phyloP scores from a whole-genome alignment of 1,140 invertebrate genomes.

The Samia ricini region DNA sequence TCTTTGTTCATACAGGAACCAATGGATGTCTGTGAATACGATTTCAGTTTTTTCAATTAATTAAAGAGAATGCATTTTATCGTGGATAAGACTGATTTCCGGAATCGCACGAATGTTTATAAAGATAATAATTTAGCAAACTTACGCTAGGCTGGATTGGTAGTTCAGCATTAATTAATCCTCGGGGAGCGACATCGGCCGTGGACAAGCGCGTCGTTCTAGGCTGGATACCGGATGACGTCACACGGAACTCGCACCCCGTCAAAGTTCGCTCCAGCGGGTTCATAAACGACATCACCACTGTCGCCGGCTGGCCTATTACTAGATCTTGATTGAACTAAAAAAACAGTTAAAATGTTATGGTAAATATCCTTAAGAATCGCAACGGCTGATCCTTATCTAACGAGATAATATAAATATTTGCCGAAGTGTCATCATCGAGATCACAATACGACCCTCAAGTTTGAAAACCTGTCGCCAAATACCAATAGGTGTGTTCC shows the following conservation, averaged over 20 bases:
- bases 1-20: no score
- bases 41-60: no score
- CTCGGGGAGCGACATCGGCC: not conserved
- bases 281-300: slow-evolving; percentile 82
- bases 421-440: no score
- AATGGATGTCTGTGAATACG: no score
- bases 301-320: slow-evolving; percentile 70
- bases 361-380: no score
- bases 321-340: slow-evolving; percentile 80
- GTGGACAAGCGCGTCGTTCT: slow-evolving; percentile 4
- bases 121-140: not conserved
- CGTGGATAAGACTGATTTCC: not conserved
- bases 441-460: no score
- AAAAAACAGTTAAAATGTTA: slow-evolving; percentile 17
- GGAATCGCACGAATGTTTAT: not conserved
- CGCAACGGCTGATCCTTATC: no score
- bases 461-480: no score
- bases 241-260: slow-evolving; percentile 17
- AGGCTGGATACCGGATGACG: slow-evolving; percentile 14
- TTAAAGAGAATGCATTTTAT: no score
- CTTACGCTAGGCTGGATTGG: slow-evolving; percentile 20
- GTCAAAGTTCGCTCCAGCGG: slow-evolving; percentile 77
- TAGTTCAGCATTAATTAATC: slow-evolving; percentile 8
- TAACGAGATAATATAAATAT: no score
- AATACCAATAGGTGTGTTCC: no score